phyloP scores from a whole-genome alignment of 2,797 vertebrate genomes.

The Coregonus suidteri region DNA sequence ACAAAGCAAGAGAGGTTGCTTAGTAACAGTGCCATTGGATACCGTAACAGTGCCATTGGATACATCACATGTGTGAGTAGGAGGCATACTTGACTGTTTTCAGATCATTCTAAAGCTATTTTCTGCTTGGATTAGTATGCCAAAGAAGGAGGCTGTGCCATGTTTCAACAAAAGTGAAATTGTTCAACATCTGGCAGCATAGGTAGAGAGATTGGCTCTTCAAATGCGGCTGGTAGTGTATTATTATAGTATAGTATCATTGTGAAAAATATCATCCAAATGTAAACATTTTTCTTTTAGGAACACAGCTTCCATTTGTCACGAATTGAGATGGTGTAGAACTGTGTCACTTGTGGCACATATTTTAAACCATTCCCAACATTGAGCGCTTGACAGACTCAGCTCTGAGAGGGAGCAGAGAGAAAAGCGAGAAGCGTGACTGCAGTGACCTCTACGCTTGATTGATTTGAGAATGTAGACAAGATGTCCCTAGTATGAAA shows the following conservation, averaged over 20 bases:
- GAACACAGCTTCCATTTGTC: conserved; percentile 54
- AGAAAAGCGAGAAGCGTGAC: conserved; percentile 56
- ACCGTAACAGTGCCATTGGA: conserved; percentile 67
- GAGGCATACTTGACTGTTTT: conserved; percentile 43
- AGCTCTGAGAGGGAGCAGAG: conserved; percentile 59
- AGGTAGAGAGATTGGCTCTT: conserved; percentile 56
- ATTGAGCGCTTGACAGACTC: conserved; percentile 67
- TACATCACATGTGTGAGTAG: conserved; percentile 40
- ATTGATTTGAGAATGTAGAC: conserved; percentile 80
- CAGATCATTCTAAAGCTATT: conserved; percentile 47
- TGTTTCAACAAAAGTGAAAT: conserved; percentile 63
- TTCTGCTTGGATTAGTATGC: conserved; percentile 61
- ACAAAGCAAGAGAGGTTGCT: conserved; percentile 73
- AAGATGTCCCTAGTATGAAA: conserved; percentile 75
- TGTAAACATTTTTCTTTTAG: background rate
- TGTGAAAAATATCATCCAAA: background rate
- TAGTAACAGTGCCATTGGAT: conserved; percentile 73
- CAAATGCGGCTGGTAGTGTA: conserved; percentile 38
- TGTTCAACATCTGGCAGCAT: conserved; percentile 62
- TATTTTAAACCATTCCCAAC: conserved; percentile 71
- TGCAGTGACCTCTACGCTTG: conserved; percentile 75
- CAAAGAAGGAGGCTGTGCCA: conserved; percentile 49
- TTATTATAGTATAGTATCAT: background rate
- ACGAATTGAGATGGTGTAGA: conserved; percentile 61
- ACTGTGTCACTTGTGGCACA: conserved; percentile 61